Evolutionary conservation across 2,113 vertebrate genomes (phyloP).

Genomic region (Lycaon pictus): DNA sequence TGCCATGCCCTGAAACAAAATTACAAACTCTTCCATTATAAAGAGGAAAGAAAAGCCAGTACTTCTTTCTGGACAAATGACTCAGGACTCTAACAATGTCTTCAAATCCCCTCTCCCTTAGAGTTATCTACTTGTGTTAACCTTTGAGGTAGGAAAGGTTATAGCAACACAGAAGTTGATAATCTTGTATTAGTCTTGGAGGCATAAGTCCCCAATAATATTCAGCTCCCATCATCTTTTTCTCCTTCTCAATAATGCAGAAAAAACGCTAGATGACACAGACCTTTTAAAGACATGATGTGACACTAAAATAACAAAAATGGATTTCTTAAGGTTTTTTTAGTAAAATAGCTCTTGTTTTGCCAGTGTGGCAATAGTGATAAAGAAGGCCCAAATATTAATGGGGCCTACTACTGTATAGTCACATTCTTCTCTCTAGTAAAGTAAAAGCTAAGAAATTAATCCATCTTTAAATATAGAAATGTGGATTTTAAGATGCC

Average conservation of each 20-base stretch:
- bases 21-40: not conserved
- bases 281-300: not conserved
- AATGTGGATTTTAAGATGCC: not conserved
- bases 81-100: not conserved
- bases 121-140: rapidly evolving
- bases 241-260: not conserved
- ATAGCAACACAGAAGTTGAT: not conserved
- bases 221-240: not conserved
- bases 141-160: too few relatives aligned
- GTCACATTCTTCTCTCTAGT: not conserved
- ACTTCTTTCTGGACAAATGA: not conserved
- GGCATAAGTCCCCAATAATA: rapidly evolving
- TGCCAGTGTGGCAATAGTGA: not conserved
- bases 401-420: not conserved
- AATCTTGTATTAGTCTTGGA: too few relatives aligned
- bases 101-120: not conserved
- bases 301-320: not conserved
- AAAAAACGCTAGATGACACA: not conserved
- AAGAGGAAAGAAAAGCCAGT: not conserved
- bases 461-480: not conserved
- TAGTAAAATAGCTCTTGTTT: not conserved
- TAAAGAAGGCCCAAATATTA: not conserved
- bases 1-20: not conserved
- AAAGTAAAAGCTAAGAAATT: not conserved
- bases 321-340: not conserved